Percentiles rank a stretch among this genome's conserved stretches.
Evolutionary conservation across 2,113 vertebrate genomes (phyloP).

Genomic region (Genyomyrus donnyi): DNA sequence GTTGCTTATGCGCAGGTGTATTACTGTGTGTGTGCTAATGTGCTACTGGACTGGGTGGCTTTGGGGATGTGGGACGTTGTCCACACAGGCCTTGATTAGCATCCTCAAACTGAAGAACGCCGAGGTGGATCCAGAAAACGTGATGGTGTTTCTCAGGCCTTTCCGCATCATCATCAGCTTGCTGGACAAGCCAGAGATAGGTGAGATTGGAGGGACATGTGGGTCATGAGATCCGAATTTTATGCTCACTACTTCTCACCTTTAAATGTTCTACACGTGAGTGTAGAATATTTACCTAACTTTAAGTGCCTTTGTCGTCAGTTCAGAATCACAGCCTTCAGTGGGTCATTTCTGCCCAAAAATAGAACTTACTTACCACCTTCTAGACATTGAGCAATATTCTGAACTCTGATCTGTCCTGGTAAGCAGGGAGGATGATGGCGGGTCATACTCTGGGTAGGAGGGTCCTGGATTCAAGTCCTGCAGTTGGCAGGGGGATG

Average conservation of each 20-base stretch:
- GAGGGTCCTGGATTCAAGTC: neutral
- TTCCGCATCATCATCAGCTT: slow-evolving; percentile 87
- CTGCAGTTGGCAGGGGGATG: neutral
- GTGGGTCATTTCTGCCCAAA: neutral
- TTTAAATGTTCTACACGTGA: neutral
- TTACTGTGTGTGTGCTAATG: neutral
- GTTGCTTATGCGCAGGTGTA: neutral
- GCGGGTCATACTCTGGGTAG: neutral
- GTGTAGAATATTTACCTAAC: neutral
- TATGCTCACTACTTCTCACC: neutral
- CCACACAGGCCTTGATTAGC: slow-evolving; percentile 69
- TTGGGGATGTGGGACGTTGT: slow-evolving; percentile 10
- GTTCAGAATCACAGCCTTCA: neutral
- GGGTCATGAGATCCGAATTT: neutral
- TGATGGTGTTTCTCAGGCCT: slow-evolving; percentile 75
- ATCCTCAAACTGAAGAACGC: slow-evolving; percentile 76
- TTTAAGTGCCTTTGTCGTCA: neutral
- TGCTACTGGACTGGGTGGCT: neutral
- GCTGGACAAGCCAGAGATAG: slow-evolving; percentile 93
- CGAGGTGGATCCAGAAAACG: slow-evolving; percentile 62
- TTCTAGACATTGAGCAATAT: neutral
- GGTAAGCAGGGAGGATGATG: neutral
- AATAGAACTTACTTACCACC: neutral
- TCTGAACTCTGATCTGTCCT: neutral
- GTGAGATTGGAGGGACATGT: slow-evolving; percentile 46